Percentiles rank a stretch among this genome's conserved stretches.
Conservation (phyloP, 2,888 invertebrate genomes). For the Aleiodes alternator region DNA sequence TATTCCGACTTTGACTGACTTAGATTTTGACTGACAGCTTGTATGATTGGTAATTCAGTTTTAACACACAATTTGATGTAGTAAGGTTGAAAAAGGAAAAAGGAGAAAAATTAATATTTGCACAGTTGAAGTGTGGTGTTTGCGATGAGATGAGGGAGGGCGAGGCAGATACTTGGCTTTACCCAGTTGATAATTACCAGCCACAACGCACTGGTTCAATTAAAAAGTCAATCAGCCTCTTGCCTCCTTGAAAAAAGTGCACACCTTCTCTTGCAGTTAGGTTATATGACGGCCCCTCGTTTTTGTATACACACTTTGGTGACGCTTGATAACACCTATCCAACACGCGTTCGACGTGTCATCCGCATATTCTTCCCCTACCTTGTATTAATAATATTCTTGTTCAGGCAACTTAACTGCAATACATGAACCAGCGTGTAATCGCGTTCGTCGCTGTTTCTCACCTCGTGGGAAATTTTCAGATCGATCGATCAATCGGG, state of each 20-base stretch:
- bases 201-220: constrained; percentile 67
- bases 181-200: constrained; percentile 67
- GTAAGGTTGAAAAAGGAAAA: not conserved
- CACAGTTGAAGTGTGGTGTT: not conserved
- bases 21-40: constrained; percentile 21
- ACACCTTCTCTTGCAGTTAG: constrained; percentile 45
- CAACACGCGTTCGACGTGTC: constrained; percentile 37
- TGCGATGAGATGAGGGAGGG: constrained; percentile 31
- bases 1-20: constrained; percentile 11
- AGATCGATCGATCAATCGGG: constrained; percentile 47
- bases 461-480: constrained; percentile 43
- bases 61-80: constrained; percentile 1
- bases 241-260: constrained; percentile 5
- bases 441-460: not conserved
- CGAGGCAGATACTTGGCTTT: constrained; percentile 32
- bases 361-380: constrained; percentile 14
- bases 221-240: constrained; percentile 73
- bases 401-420: not conserved
- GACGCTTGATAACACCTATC: constrained; percentile 47
- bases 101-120: not conserved
- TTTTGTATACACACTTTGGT: constrained; percentile 36
- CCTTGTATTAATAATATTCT: not conserved
- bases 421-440: not conserved
- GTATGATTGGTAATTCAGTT: constrained; percentile 16
- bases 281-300: constrained; percentile 21